Conservation (phyloP, 2,888 invertebrate species). For the Endotricha flammealis region DNA sequence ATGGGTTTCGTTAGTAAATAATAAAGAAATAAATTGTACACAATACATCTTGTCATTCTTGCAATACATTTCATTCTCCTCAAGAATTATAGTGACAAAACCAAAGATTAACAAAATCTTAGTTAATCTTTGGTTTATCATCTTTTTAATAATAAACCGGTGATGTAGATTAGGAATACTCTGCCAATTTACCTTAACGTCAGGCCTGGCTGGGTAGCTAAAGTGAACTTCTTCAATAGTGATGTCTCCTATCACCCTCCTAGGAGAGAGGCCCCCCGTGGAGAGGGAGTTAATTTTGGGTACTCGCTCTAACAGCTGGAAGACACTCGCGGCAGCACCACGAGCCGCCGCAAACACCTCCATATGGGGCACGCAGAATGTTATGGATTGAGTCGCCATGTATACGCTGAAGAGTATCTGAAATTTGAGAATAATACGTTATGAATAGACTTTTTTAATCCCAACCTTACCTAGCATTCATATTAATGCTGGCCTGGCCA, state of each 20-base stretch:
- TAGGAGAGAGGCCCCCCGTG: constrained; percentile 78
- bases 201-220: constrained; percentile 86
- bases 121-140: too few relatives aligned
- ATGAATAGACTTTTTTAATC: neutral
- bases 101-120: too few relatives aligned
- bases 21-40: too few relatives aligned
- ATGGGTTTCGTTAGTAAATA: too few relatives aligned
- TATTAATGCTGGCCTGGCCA: too few relatives aligned
- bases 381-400: constrained; percentile 87
- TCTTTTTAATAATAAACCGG: too few relatives aligned
- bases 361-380: constrained; percentile 85
- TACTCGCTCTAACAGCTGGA: constrained; percentile 82
- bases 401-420: constrained; percentile 86
- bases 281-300: constrained; percentile 84
- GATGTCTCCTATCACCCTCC: constrained; percentile 81
- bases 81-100: too few relatives aligned
- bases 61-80: too few relatives aligned
- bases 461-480: too few relatives aligned
- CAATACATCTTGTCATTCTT: too few relatives aligned
- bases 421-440: neutral
- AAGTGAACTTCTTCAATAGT: constrained; percentile 84
- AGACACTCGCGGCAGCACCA: constrained; percentile 86
- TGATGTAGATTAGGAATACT: too few relatives aligned
- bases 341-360: constrained; percentile 85
- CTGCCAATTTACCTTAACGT: constrained; percentile 75